These are phyloP conservation scores for Hycleus cichorii DNA, from an alignment of 1,140 invertebrate genomes.

Conservation along the genomic window DNA sequence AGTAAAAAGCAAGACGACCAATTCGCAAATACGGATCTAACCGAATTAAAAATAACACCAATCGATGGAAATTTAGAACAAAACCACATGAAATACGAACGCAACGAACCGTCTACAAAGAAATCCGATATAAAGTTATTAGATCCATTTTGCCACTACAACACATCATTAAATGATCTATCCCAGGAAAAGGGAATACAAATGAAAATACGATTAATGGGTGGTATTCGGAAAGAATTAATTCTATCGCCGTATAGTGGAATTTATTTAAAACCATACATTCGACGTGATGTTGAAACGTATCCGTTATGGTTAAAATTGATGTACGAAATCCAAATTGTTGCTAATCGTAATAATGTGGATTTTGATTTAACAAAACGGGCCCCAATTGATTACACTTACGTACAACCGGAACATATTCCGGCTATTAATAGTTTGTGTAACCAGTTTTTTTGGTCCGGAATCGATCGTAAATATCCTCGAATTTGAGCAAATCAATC, in stretches of 20 bases:
- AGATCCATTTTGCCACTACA: conserved; percentile 37
- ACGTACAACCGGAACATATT: conserved; percentile 80
- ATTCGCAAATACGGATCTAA: background rate
- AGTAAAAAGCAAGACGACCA: conserved; percentile 1
- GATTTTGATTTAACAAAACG: conserved; percentile 36
- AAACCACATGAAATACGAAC: background rate
- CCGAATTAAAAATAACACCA: background rate
- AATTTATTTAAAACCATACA: conserved; percentile 70
- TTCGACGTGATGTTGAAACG: conserved; percentile 57
- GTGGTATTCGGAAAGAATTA: conserved; percentile 44
- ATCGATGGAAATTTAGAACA: background rate
- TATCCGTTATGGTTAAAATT: conserved; percentile 62
- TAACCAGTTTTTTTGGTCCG: conserved; percentile 81
- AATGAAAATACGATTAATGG: conserved; percentile 44
- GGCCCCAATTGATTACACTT: conserved; percentile 72
- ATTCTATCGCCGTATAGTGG: conserved; percentile 56
- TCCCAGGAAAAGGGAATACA: conserved; percentile 39
- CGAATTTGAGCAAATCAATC: background rate
- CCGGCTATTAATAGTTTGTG: conserved; percentile 78
- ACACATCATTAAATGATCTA: conserved; percentile 40
- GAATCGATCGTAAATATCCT: conserved; percentile 70
- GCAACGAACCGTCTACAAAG: background rate
- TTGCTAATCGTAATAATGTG: conserved; percentile 52
- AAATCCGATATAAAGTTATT: conserved; percentile 18
- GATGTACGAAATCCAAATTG: conserved; percentile 59